These are phyloP conservation scores for Vespertilio murinus DNA, from an alignment of 2,797 vertebrate genomes.

Conservation along the genomic window DNA sequence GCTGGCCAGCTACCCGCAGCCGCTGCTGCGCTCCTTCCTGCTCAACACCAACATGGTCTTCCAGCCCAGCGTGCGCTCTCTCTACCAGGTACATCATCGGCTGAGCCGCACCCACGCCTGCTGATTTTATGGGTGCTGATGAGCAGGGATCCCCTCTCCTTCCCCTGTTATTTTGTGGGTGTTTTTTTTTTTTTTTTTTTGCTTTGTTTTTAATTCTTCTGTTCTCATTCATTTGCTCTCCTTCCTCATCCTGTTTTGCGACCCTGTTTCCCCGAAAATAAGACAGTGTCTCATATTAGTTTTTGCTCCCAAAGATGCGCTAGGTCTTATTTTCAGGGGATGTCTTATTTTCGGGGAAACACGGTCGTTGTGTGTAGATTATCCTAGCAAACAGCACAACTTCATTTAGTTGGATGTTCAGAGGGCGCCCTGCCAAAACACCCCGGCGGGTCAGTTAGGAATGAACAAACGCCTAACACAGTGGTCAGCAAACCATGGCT, in stretches of 20 bases:
- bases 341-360: no score
- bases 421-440: not conserved
- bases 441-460: not conserved
- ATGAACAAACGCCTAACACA: not conserved
- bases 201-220: not conserved
- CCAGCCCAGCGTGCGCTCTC: slow-evolving; percentile 95
- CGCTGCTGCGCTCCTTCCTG: slow-evolving; percentile 95
- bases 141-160: not conserved
- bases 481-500: no score
- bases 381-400: slow-evolving; percentile 3
- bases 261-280: no score
- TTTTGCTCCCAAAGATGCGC: no score
- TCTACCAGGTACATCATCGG: slow-evolving; percentile 93
- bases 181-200: no score
- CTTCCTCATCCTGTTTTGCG: not conserved
- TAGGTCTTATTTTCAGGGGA: no score
- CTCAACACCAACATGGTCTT: slow-evolving; percentile 99
- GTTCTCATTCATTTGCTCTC: slow-evolving; percentile 38
- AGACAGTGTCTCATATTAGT: no score
- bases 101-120: not conserved
- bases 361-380: not conserved
- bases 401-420: slow-evolving; percentile 5
- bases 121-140: not conserved
- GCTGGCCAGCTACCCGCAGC: slow-evolving; percentile 95
- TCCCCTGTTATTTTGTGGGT: not conserved